Conservation (phyloP, 2,797 vertebrate species). For the Sebastes umbrosus region DNA sequence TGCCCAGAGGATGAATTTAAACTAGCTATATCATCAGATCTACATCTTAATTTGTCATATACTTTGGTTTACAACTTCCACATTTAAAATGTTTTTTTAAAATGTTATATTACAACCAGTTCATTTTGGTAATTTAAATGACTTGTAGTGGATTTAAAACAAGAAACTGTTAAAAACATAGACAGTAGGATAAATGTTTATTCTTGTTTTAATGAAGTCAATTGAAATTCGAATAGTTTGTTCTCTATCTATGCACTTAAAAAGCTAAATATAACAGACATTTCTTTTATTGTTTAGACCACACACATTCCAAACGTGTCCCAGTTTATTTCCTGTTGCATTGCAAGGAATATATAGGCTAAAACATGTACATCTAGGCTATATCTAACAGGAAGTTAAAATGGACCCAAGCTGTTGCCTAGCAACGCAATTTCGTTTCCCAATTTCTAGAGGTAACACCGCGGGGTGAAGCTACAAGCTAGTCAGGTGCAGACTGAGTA, state of each 20-base stretch:
- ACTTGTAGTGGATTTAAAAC: background rate
- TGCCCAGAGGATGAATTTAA: background rate
- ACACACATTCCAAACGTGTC: background rate
- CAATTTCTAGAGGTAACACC: background rate
- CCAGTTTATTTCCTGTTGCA: background rate
- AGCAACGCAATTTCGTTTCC: background rate
- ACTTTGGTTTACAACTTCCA: background rate
- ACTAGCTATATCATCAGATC: background rate
- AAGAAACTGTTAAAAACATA: background rate
- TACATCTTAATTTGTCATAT: background rate
- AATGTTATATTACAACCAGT: background rate
- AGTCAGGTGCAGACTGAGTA: background rate
- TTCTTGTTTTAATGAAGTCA: background rate
- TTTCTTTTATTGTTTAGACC: background rate
- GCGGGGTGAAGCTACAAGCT: background rate
- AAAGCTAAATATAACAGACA: background rate
- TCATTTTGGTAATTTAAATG: background rate
- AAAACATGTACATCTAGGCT: background rate
- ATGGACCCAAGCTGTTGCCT: background rate
- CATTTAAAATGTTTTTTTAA: background rate
- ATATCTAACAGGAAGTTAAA: background rate
- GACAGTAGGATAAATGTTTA: background rate
- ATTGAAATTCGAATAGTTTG: background rate
- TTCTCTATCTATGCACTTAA: background rate
- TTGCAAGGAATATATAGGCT: background rate